phyloP scores from a whole-genome alignment of 2,888 invertebrate species.

The Lasioglossum malachurum region DNA sequence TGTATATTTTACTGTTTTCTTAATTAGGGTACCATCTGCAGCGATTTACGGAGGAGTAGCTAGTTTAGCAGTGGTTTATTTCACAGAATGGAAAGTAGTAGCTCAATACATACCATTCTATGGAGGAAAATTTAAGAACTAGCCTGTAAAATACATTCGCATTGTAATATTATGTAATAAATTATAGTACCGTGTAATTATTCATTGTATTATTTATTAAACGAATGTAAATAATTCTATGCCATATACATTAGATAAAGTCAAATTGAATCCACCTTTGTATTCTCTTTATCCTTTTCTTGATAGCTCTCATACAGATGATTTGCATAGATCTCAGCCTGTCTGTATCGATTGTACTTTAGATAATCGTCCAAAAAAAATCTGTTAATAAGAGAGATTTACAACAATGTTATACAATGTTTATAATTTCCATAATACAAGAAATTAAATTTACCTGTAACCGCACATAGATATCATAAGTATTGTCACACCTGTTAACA shows the following conservation, averaged over 20 bases:
- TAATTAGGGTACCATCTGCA: constrained; percentile 87
- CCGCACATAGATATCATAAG: fast-evolving
- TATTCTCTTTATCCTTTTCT: background rate
- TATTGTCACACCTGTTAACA: fast-evolving
- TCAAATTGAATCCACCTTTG: background rate
- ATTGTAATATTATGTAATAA: constrained; percentile 33
- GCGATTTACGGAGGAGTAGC: constrained; percentile 89
- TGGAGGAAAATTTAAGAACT: constrained; percentile 89
- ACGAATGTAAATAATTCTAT: background rate
- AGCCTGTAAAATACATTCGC: constrained; percentile 6
- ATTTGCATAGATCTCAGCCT: background rate
- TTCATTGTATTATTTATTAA: constrained; percentile 33
- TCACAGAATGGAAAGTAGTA: constrained; percentile 92
- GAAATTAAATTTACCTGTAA: constrained; percentile 32
- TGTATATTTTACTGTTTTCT: constrained; percentile 6
- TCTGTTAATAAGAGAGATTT: constrained; percentile 15
- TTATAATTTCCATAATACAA: background rate
- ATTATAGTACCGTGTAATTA: constrained; percentile 32
- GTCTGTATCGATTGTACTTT: fast-evolving
- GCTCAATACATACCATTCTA: constrained; percentile 91
- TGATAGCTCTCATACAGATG: constrained; percentile 17
- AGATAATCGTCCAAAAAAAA: fast-evolving
- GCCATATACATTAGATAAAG: background rate
- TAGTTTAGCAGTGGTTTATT: constrained; percentile 88
- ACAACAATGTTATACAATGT: too few relatives aligned